These are phyloP conservation scores for Enteromius radiatus DNA, from an alignment of 2,797 vertebrate genomes.

Conservation along the genomic window DNA sequence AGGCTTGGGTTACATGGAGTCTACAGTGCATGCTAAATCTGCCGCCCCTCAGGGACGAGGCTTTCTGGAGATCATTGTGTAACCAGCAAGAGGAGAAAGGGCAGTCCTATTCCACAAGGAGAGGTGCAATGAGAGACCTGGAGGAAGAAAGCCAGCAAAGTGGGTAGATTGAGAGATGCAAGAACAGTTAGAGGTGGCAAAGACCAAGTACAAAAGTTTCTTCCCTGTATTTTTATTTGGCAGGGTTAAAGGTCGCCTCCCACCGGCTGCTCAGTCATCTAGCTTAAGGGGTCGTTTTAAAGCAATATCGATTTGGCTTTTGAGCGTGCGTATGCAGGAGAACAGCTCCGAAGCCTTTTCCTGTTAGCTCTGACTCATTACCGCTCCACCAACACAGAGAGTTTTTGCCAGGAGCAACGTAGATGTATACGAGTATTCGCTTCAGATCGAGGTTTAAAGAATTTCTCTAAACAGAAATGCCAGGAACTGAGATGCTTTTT, in stretches of 20 bases:
- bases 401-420: slow-evolving; percentile 51
- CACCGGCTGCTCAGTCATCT: slow-evolving; percentile 60
- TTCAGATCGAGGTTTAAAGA: slow-evolving; percentile 35
- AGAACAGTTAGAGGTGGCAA: slow-evolving; percentile 40
- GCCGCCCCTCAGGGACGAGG: slow-evolving; percentile 11
- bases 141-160: slow-evolving; percentile 56
- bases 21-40: slow-evolving; percentile 37
- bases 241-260: slow-evolving; percentile 69
- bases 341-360: slow-evolving; percentile 39
- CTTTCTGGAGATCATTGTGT: slow-evolving; percentile 60
- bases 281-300: slow-evolving; percentile 59
- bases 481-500: slow-evolving; percentile 17
- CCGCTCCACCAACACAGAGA: slow-evolving; percentile 60
- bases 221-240: slow-evolving; percentile 60
- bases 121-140: slow-evolving; percentile 53
- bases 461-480: slow-evolving; percentile 27
- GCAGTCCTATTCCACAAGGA: slow-evolving; percentile 44
- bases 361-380: slow-evolving; percentile 61
- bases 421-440: slow-evolving; percentile 7
- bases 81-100: slow-evolving; percentile 60
- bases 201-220: slow-evolving; percentile 51
- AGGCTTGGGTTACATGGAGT: slow-evolving; percentile 44
- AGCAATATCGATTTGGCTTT: slow-evolving; percentile 57
- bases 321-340: slow-evolving; percentile 31
- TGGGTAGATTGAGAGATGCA: slow-evolving; percentile 34